Evolutionary conservation across 64 coral and sea anemone species (phyloP).

Genomic region (Montipora efflorescens): DNA sequence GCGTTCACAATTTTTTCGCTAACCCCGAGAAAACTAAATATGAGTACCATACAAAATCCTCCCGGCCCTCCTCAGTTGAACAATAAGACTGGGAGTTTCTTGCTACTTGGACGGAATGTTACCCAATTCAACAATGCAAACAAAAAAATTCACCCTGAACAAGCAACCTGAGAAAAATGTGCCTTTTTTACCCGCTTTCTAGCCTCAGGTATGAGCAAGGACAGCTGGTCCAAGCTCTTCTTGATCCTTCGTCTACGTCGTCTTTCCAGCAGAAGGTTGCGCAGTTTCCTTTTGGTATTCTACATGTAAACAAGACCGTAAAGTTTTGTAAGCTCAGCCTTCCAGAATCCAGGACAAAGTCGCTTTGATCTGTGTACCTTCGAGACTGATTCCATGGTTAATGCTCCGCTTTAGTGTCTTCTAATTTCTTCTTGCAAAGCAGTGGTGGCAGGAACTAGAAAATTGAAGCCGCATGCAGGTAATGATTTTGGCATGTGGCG

Average conservation of each 20-base stretch:
- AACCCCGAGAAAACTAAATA: no score
- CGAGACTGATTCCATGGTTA: neutral
- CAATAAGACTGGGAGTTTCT: no score
- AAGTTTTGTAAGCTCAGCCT: neutral
- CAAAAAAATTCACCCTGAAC: neutral
- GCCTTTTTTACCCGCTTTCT: conserved; percentile 2
- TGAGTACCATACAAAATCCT: no score
- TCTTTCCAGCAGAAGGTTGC: neutral
- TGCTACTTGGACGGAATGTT: no score
- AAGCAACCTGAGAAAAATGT: neutral
- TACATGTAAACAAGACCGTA: neutral
- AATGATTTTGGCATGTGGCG: neutral
- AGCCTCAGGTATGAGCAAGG: conserved; percentile 19
- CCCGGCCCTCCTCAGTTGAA: no score
- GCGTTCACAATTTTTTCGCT: no score
- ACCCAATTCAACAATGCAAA: neutral
- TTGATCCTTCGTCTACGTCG: conserved; percentile 8
- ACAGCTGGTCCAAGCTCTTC: conserved; percentile 18
- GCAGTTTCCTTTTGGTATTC: neutral
- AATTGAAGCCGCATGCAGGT: neutral
- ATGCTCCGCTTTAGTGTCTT: neutral
- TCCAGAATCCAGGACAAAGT: no score
- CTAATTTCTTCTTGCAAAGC: neutral
- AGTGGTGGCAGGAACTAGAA: no score
- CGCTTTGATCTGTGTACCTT: neutral